Percentiles rank a stretch among this genome's conserved stretches.
phyloP scores from a whole-genome alignment of 2,888 invertebrate species.

The Melanostoma mellinum region DNA sequence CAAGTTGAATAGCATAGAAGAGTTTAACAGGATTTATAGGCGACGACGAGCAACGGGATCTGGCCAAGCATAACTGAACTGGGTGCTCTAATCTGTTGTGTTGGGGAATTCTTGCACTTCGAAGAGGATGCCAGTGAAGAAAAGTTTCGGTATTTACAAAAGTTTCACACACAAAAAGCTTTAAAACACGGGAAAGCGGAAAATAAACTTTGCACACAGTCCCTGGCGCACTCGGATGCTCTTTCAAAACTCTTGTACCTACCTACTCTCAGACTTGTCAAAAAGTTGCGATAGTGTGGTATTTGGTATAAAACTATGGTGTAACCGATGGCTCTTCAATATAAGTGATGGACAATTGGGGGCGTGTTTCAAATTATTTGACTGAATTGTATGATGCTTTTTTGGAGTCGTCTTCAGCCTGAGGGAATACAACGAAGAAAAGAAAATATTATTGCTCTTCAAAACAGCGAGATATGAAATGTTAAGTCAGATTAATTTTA shows the following conservation, averaged over 20 bases:
- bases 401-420: too few species aligned
- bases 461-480: too few species aligned
- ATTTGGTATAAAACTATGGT: constrained; percentile 8
- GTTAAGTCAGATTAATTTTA: too few species aligned
- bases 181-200: constrained; percentile 1
- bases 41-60: constrained; percentile 17
- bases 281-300: constrained; percentile 1
- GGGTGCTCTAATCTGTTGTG: neutral
- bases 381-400: too few species aligned
- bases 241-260: constrained; percentile 34
- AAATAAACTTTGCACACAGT: constrained; percentile 38
- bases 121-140: constrained; percentile 6
- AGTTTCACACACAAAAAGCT: constrained; percentile 5
- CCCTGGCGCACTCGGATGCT: constrained; percentile 39
- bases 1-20: constrained; percentile 22
- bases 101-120: neutral
- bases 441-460: too few species aligned
- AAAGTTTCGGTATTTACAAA: constrained; percentile 14
- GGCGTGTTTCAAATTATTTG: too few species aligned
- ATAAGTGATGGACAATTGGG: constrained; percentile 6
- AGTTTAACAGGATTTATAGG: constrained; percentile 37
- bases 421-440: too few species aligned
- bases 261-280: neutral
- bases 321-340: constrained; percentile 34
- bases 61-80: constrained; percentile 25